Base-by-base conservation (phyloP, 2,888 invertebrate genomes). In the Vanessa cardui region DNA sequence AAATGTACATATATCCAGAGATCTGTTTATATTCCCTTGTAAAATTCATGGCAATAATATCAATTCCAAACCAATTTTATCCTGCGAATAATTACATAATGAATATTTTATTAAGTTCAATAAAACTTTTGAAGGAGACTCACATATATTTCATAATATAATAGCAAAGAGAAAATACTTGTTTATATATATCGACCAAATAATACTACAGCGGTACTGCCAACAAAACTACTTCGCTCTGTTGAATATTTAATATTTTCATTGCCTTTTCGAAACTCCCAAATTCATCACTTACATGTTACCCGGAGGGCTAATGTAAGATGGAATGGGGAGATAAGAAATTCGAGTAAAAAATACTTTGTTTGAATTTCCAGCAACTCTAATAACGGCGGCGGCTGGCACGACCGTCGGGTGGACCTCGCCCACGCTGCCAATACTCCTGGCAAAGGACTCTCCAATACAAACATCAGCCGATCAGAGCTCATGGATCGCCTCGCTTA, bases 401-500 rank as follows among this genome's bases (percentile, higher is more conserved):
- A 92, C 93, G 61, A 92, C 93, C 2, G 92, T 92, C 31, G 94
- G 94, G 69, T 94, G 95, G 94, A 93, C 94, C 0, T 94, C 94
- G 0, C 94, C 94, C 0, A 94, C 94, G n/a, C 84, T 95, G 44
- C 94, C 94, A 20, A 89, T 93, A 73, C 87, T 95, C 9, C 78
- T 90, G 68, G 83, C 76, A 0, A 80, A 86, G 64, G 83, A 90
- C 72, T 94, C 94, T 7, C 92, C 93, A 18, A 94, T 94, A 72
- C 85, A 86, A 58, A 93, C 94, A 54, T 88, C 93, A 2, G 83
- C 88, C 52, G 93, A 94, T 73, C 93, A 94, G 85, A 94, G 94
- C 76, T 94, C 94, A 45, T 94, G 94, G 94, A 93, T 95, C 78
- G 95, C 94, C 6, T 94, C 95, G 31, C 89, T 95, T 63, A 94